Percentiles rank a stretch among this genome's conserved stretches.
These are phyloP conservation scores for Paramisgurnus dabryanus DNA, from an alignment of 2,113 vertebrate genomes.

Conservation along the genomic window DNA sequence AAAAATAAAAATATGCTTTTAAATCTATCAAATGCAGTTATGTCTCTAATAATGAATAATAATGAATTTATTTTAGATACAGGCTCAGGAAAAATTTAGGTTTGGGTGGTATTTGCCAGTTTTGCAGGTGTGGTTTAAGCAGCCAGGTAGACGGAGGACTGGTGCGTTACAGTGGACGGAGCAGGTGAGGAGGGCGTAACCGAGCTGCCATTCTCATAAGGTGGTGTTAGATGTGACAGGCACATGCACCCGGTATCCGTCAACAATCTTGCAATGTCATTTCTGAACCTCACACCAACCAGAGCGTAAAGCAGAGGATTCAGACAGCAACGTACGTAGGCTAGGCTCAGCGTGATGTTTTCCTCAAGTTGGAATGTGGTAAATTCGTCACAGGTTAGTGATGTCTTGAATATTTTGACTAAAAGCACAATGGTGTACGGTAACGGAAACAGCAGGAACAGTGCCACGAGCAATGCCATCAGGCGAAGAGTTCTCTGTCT, in stretches of 20 bases:
- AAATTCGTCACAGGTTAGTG: constrained; percentile 69
- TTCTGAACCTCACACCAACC: constrained; percentile 86
- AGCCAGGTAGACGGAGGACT: neutral
- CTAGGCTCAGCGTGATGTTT: constrained; percentile 83
- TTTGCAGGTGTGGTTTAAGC: neutral
- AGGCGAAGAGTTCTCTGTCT: constrained; percentile 83
- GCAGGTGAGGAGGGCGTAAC: constrained; percentile 50
- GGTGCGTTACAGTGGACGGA: constrained; percentile 21
- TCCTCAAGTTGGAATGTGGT: constrained; percentile 73
- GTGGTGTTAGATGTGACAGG: rapidly evolving
- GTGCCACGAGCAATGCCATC: constrained; percentile 82
- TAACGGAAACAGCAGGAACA: constrained; percentile 86
- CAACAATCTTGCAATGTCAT: constrained; percentile 77
- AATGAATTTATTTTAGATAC: neutral
- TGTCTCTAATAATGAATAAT: no score
- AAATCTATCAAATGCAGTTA: no score
- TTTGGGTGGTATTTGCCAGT: neutral
- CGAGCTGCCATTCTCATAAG: constrained; percentile 41
- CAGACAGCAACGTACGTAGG: constrained; percentile 87
- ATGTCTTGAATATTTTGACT: constrained; percentile 70
- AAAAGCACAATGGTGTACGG: constrained; percentile 85
- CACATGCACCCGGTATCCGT: constrained; percentile 57
- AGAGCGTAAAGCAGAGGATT: constrained; percentile 91
- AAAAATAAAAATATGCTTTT: no score
- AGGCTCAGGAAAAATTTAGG: neutral